Percentiles rank a stretch among this genome's conserved stretches.
Evolutionary conservation across 2,113 vertebrate species (phyloP).

Genomic region (Sceloporus tristichus): DNA sequence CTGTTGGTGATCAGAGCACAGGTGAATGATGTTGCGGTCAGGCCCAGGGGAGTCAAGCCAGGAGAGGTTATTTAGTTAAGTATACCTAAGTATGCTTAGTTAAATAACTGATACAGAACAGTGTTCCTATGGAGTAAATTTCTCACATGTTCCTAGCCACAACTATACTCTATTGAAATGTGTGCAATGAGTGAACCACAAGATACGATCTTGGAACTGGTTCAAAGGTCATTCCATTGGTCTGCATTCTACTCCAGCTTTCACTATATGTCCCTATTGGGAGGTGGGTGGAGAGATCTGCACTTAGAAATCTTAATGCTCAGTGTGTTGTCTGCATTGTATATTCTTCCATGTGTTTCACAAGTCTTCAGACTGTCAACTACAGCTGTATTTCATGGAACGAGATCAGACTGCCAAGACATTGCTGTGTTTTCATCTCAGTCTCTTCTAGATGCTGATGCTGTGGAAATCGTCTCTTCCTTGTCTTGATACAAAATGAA

Average conservation of each 20-base stretch:
- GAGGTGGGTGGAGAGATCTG: background rate
- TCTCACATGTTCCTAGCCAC: background rate
- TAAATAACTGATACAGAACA: no score
- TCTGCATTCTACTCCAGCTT: no score
- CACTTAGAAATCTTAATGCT: background rate
- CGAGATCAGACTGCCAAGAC: conserved; percentile 2
- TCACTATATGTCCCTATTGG: background rate
- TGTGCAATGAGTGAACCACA: background rate
- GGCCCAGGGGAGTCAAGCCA: no score
- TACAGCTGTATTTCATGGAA: background rate
- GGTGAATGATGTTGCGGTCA: no score
- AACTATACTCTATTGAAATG: background rate
- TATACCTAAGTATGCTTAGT: no score
- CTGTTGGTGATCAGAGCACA: no score
- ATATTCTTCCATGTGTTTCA: conserved; percentile 12
- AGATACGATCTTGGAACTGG: background rate
- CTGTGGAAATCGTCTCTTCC: conserved; percentile 42
- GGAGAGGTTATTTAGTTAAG: no score
- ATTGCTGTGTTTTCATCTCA: conserved; percentile 5
- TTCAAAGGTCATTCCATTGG: background rate
- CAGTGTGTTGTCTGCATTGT: background rate
- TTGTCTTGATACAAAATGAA: conserved; percentile 39
- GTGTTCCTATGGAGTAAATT: background rate
- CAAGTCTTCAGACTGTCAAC: conserved; percentile 29
- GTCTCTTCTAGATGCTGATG: conserved; percentile 7